A percentile compares a stretch with the other conserved stretches of the same genome.
Conservation (phyloP, 2,113 vertebrate genomes). For the Alectura lathami region DNA sequence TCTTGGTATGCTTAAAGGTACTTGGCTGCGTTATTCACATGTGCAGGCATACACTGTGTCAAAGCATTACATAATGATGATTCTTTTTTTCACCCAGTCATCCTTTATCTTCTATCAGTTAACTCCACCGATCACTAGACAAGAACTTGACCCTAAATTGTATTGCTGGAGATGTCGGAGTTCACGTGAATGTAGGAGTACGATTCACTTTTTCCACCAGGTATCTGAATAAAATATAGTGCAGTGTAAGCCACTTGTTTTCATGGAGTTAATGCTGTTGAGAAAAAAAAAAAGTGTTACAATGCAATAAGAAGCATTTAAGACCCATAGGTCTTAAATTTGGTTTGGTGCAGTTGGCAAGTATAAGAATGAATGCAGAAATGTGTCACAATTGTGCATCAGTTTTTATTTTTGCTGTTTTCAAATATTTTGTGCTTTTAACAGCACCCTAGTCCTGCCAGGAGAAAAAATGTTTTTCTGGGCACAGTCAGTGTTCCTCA, state of each 20-base stretch:
- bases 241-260: background rate
- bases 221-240: background rate
- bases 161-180: background rate
- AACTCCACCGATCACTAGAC: background rate
- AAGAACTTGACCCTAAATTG: background rate
- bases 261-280: background rate
- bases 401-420: background rate
- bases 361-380: background rate
- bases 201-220: background rate
- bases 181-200: background rate
- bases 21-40: background rate
- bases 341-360: background rate
- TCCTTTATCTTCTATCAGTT: background rate
- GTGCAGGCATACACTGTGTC: background rate
- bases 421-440: background rate
- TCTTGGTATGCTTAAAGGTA: background rate
- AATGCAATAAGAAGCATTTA: background rate
- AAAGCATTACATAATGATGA: background rate
- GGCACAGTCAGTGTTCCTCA: background rate
- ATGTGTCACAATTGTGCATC: background rate
- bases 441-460: background rate
- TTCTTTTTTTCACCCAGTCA: background rate
- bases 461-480: background rate
- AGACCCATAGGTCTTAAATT: background rate
- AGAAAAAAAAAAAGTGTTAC: background rate